Conservation (phyloP, 2,113 vertebrate species). For the Xenopus tropicalis region UCB_Xtro_10.0 CM004446.2:18571001-18571500, state of each 20-base stretch:
- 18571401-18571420: slow-evolving; percentile 80
- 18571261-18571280: slow-evolving; percentile 74
- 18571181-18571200: slow-evolving; percentile 82
- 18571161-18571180: slow-evolving; percentile 72
- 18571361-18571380: slow-evolving; percentile 86
- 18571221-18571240: slow-evolving; percentile 70
- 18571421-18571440: slow-evolving; percentile 79
- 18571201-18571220: slow-evolving; percentile 73
- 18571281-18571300: slow-evolving; percentile 82
- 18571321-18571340: slow-evolving; percentile 86
- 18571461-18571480: slow-evolving; percentile 72
- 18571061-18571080: slow-evolving; percentile 79
- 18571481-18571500: slow-evolving; percentile 78
- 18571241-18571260: slow-evolving; percentile 77
- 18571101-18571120: slow-evolving; percentile 74
- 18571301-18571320: slow-evolving; percentile 79
- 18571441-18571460: slow-evolving; percentile 76
- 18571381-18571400: slow-evolving; percentile 83
- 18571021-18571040: slow-evolving; percentile 81
- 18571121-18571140: slow-evolving; percentile 82
- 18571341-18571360: slow-evolving; percentile 76
- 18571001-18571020: slow-evolving; percentile 70
- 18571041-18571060: slow-evolving; percentile 75
- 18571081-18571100: slow-evolving; percentile 72
- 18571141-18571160: slow-evolving; percentile 71